phyloP scores from a whole-genome alignment of 2,113 vertebrate species.

The Corythaeola cristata region DNA sequence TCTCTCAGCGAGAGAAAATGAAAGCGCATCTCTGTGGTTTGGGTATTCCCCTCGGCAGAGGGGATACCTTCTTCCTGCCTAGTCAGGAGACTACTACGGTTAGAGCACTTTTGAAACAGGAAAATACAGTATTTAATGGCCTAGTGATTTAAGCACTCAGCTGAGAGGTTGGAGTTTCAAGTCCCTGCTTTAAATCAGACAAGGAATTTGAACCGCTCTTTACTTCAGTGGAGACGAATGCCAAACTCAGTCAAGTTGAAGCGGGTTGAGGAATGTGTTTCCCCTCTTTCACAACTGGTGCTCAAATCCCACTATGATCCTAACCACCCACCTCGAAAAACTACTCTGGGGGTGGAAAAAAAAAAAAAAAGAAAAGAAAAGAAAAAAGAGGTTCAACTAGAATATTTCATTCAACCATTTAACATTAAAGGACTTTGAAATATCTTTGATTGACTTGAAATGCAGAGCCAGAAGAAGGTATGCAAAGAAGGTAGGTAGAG shows the following conservation, averaged over 20 bases:
- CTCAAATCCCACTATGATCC: neutral
- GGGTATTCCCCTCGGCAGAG: conserved; percentile 35
- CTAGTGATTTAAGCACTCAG: neutral
- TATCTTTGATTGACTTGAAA: neutral
- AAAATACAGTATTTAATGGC: neutral
- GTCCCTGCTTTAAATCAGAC: neutral
- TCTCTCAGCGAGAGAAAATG: neutral
- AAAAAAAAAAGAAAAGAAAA: neutral
- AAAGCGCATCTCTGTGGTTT: conserved; percentile 38
- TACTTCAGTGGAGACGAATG: neutral
- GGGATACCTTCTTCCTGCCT: neutral
- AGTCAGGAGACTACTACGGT: neutral
- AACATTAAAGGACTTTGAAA: neutral
- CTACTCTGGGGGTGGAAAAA: neutral
- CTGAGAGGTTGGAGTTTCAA: neutral
- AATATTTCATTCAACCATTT: neutral
- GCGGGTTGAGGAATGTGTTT: neutral
- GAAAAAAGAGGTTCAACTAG: neutral
- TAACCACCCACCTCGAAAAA: neutral
- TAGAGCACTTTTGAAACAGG: neutral
- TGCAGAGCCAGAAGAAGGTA: neutral
- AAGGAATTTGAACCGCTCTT: neutral
- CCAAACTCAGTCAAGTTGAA: neutral
- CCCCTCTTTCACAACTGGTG: neutral
- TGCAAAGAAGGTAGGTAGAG: neutral